Conservation (phyloP, 2,113 vertebrate species). For the Toxostoma redivivum region DNA sequence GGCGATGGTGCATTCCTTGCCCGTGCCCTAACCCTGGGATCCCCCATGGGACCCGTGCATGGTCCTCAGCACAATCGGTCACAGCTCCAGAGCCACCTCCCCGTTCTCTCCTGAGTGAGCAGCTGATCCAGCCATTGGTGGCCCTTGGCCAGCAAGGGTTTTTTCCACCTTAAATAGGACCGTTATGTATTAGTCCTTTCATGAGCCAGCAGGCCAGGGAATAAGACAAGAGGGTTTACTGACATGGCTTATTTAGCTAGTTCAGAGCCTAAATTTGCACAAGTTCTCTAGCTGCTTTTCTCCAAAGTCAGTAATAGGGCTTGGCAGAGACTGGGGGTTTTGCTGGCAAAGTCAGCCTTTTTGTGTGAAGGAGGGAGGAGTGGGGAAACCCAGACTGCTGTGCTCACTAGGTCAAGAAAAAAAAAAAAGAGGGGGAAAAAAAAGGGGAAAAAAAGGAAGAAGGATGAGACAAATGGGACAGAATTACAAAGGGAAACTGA, state of each 20-base stretch:
- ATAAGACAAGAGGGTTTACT: slow-evolving; percentile 41
- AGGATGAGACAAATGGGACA: background rate
- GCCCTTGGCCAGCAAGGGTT: slow-evolving; percentile 12
- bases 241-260: slow-evolving; percentile 54
- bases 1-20: background rate
- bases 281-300: slow-evolving; percentile 48
- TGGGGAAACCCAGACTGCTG: slow-evolving; percentile 19
- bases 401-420: slow-evolving; percentile 38
- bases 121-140: background rate
- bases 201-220: slow-evolving; percentile 22
- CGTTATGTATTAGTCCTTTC: slow-evolving; percentile 36
- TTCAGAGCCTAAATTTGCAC: slow-evolving; percentile 40
- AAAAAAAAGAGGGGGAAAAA: background rate
- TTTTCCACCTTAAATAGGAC: slow-evolving; percentile 44
- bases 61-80: background rate
- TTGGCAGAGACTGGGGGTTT: slow-evolving; percentile 37
- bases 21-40: background rate
- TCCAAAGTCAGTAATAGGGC: slow-evolving; percentile 41
- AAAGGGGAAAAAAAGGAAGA: background rate
- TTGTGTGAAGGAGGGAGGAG: slow-evolving; percentile 44
- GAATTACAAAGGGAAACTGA: background rate
- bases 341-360: slow-evolving; percentile 58
- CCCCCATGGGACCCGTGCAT: accelerated
- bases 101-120: background rate
- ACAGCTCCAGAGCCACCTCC: background rate